Evolutionary conservation across 2,797 vertebrate genomes (phyloP).

Genomic region (Urosaurus nigricauda): DNA sequence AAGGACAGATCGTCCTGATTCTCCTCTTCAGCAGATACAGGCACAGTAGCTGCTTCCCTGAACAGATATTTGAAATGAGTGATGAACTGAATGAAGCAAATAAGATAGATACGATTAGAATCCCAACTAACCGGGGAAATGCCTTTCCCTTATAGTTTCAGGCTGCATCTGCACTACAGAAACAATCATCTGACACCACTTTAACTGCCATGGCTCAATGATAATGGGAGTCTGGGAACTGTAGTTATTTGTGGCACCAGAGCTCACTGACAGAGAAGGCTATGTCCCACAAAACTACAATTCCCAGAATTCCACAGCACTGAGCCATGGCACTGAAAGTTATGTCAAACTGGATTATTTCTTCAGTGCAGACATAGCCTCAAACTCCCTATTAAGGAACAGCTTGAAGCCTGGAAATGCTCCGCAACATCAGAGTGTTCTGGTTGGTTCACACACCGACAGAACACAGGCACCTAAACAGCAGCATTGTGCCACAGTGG

Average conservation of each 20-base stretch:
- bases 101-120: background rate
- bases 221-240: too few relatives aligned
- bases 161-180: too few relatives aligned
- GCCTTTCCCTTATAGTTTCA: background rate
- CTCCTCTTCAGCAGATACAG: background rate
- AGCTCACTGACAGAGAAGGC: too few relatives aligned
- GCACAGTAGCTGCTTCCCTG: background rate
- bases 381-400: background rate
- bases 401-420: background rate
- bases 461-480: background rate
- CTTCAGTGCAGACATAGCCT: too few relatives aligned
- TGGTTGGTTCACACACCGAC: background rate
- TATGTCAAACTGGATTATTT: too few relatives aligned
- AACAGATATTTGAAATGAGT: background rate
- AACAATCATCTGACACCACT: too few relatives aligned
- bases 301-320: too few relatives aligned
- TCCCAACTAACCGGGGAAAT: background rate
- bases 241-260: too few relatives aligned
- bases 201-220: too few relatives aligned
- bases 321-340: too few relatives aligned
- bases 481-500: background rate
- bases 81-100: background rate
- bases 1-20: background rate
- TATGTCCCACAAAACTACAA: too few relatives aligned
- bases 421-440: background rate